Base-by-base conservation (phyloP, 2,888 invertebrate genomes). In the Eubasilissa splendida region DNA sequence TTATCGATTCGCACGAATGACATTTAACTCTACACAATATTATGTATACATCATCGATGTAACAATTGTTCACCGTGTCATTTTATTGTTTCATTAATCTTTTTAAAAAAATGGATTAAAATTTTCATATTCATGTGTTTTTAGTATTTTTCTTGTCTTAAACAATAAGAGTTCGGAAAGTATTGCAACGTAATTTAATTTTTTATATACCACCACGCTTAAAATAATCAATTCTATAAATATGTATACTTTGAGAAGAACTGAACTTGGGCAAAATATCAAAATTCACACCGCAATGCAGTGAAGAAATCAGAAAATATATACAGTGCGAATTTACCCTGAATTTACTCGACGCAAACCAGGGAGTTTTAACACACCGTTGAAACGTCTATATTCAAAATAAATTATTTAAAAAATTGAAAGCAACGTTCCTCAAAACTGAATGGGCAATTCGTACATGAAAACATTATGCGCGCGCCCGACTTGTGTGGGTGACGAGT, bases 401-500 rank as follows among this genome's bases (percentile, higher is more conserved):
- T 42, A 42, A 42, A 42, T 42, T 42, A 42, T 42, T 42, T 63
- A 42, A 63, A 63, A n/a, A 68, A 10, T 50, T 68, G 12, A 52
- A 50, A 50, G 50, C 68, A n/a, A 50, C 68, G 50, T 33, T 14
- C 52, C 68, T n/a, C 53, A 60, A 42, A 42, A 42, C 42, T 42
- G 4, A 42, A 54, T 60, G 11, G 60, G 50, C 60, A 75, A 75
- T 33, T 74, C 50, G 50, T 52, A 50, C 58, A 42, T 50, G 71
- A 71, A 71, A 71, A 71, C 71, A 71, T 54, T 66, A n/a, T 56
- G 75, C 75, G 50, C 75, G 60, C 75, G 42, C 60, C 75, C 75
- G 52, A 52, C 42, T 22, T 75, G 81, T 78, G 82, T 83, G 83
- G 83, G 83, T 83, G 83, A 83, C 77, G 68, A 70, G 63, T 68